phyloP scores from a whole-genome alignment of 2,113 vertebrate species.

The Oreochromis spilurus region DNA sequence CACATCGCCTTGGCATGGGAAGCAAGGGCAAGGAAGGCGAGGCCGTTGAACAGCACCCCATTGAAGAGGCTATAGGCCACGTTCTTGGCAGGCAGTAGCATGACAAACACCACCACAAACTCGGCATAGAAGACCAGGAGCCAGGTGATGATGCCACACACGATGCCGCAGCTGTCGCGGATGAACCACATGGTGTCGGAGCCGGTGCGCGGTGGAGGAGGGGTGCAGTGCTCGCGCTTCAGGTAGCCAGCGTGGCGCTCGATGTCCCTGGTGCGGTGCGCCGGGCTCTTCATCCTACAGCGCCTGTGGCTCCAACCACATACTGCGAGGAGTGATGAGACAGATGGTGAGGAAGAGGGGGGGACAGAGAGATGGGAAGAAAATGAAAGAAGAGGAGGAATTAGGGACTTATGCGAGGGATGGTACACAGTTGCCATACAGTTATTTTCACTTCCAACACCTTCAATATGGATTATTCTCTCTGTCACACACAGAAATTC shows the following conservation, averaged over 20 bases:
- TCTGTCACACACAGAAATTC: not conserved
- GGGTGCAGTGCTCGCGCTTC: conserved; percentile 87
- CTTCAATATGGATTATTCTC: not conserved
- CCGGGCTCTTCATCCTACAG: conserved; percentile 84
- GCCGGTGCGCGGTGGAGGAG: conserved; percentile 75
- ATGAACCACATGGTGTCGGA: conserved; percentile 94
- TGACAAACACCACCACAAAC: conserved; percentile 95
- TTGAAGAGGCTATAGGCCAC: conserved; percentile 87
- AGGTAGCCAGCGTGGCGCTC: conserved; percentile 93
- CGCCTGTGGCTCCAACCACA: conserved; percentile 75
- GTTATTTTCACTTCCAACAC: not conserved
- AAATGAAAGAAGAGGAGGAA: not conserved
- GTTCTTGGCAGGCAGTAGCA: conserved; percentile 88
- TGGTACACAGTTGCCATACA: not conserved
- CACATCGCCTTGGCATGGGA: conserved; percentile 95
- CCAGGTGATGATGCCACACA: conserved; percentile 94
- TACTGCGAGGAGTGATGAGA: conserved; percentile 59
- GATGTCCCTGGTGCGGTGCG: conserved; percentile 89
- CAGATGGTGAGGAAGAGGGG: not conserved
- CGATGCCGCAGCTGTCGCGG: conserved; percentile 92
- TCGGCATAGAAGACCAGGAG: conserved; percentile 93
- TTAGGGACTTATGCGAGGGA: not conserved
- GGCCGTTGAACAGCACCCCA: conserved; percentile 85
- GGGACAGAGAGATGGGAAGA: not conserved
- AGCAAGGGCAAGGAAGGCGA: conserved; percentile 91